Conservation (phyloP, 2,113 vertebrate species). For the Pituophis catenifer region DNA sequence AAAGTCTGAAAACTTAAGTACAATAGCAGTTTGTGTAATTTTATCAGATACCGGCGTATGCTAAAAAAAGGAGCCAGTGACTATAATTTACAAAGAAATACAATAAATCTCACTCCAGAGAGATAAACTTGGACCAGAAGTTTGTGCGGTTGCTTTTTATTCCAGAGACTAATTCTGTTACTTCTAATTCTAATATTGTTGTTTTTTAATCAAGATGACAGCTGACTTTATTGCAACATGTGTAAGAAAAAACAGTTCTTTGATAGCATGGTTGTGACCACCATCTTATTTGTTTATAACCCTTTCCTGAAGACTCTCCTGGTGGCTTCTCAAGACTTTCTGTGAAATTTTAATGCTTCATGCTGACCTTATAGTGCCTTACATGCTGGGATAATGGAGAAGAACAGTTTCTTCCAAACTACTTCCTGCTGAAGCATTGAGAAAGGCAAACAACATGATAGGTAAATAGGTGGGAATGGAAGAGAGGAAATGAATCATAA, state of each 20-base stretch:
- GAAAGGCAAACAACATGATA: background rate
- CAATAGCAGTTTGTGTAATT: background rate
- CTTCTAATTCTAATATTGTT: background rate
- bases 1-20: conserved; percentile 31
- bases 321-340: background rate
- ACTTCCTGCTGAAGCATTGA: background rate
- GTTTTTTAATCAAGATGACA: background rate
- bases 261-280: background rate
- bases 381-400: background rate
- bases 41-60: background rate
- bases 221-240: background rate
- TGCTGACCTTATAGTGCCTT: background rate
- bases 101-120: background rate
- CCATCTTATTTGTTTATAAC: background rate
- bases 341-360: background rate
- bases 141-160: background rate
- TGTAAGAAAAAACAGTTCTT: background rate
- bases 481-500: background rate
- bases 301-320: background rate
- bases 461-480: background rate
- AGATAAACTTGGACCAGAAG: background rate
- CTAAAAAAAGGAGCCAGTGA: background rate
- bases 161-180: background rate
- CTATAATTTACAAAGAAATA: background rate
- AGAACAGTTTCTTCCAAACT: background rate